Evolutionary conservation across 1,140 invertebrate species (phyloP).

Genomic region (Eulimnadia texana): DNA sequence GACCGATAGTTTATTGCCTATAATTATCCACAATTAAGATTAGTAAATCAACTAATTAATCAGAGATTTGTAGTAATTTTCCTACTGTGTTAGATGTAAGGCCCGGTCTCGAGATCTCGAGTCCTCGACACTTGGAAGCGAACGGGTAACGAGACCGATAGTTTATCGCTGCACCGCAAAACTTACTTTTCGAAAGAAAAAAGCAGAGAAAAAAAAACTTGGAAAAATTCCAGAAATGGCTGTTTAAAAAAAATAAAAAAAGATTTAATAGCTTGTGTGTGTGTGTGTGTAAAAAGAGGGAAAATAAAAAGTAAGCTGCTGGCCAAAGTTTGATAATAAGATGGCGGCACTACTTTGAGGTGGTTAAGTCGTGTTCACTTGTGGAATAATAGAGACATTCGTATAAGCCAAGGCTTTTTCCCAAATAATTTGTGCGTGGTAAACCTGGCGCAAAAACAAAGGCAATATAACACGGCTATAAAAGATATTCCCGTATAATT

Average conservation of each 20-base stretch:
- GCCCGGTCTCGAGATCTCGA: too few relatives aligned
- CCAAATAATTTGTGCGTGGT: not conserved
- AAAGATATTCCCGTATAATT: not conserved
- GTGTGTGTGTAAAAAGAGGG: not conserved
- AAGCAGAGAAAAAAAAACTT: too few relatives aligned
- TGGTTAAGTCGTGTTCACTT: not conserved
- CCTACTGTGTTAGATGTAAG: too few relatives aligned
- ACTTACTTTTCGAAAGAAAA: too few relatives aligned
- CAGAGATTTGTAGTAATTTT: too few relatives aligned
- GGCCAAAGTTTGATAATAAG: not conserved
- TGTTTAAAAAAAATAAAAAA: not conserved
- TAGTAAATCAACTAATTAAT: too few relatives aligned
- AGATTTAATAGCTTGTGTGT: not conserved
- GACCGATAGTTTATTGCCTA: too few relatives aligned
- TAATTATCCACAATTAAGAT: too few relatives aligned
- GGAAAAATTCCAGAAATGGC: too few relatives aligned
- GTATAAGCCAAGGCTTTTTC: not conserved
- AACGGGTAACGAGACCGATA: too few relatives aligned
- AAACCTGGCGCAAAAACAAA: not conserved
- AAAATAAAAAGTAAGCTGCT: not conserved
- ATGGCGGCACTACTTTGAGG: not conserved
- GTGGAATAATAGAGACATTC: not conserved
- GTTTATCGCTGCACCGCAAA: too few relatives aligned
- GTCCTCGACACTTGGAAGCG: too few relatives aligned
- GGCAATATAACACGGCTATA: not conserved